Base-by-base conservation (phyloP, 2,113 vertebrate genomes). In the Machaerirhynchus nigripectus region DNA sequence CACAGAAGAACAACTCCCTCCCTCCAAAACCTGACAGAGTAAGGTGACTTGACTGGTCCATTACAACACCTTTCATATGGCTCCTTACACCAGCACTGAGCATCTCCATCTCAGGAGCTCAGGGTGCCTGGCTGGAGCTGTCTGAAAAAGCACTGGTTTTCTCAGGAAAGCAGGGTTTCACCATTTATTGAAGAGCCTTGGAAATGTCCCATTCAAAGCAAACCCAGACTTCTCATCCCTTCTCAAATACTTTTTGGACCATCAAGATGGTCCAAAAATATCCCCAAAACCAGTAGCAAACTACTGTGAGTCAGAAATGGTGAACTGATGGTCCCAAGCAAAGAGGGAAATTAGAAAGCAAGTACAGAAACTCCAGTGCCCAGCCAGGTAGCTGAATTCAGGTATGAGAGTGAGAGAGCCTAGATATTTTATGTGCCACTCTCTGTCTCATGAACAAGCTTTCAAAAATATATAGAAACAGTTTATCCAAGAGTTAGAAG, bases 281-380 rank as follows among this genome's bases (percentile, higher is more conserved):
- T 13, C 2, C 35, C 21, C 52, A 18, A 59, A 59, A 60, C 2
- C 14, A 4, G 30, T 7, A 37, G 33, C 0, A 0, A 88, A 57
- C 31, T 68, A 20, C 6, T 61, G 8, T 11, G 31, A 69, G 17
- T 61, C 40, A 63, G 19, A 55, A 83, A 81, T 13, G 8, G 24
- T 20, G 4, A 89, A 13, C 0, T 78, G 55, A 61, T 31, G 49
- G 24, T 16, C 31, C 20, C 12, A 88, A 69, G 30, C 11, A 65
- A 70, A 53, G 12, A 31, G 6, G 21, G 13, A 76, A 75, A 87
- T 27, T 5, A 35, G 27, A 82, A 79, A 83, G 19, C 7, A 71
- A 44, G 10, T 18, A 33, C n/a, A 91, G 50, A 75, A 83, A 53
- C 4, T 31, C 28, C 35, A 70, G 18, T 9, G 46, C 6, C 39